Evolutionary conservation across 2,888 invertebrate species (phyloP), one percentile per base, ranked within the genome.

Genomic region (Crossocerus cetratus): DNA sequence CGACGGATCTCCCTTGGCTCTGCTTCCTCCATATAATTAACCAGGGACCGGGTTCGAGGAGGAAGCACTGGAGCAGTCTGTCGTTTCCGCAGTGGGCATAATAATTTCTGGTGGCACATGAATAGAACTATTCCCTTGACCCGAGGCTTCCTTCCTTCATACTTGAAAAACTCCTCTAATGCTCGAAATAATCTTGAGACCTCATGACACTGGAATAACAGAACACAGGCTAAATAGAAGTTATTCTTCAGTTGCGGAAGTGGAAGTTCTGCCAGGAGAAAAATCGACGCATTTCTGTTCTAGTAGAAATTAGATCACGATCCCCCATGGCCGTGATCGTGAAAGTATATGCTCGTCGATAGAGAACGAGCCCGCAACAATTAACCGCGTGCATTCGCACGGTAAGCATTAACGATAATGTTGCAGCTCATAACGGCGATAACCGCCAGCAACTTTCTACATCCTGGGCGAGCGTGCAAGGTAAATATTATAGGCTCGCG

Each of bases 61-160:
- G 82, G 68, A 82, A 74, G 58, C 71, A 58, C 53, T 54, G 59
- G 74, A 83, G 78, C 80, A 76, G 63, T 66, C 69, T 67, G 58
- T 23, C 23, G 65, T 57, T 63, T 78, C 69, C 64, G 43, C 18
- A 68, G 42, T 69, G 49, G 32, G 64, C 53, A 58, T 69, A 65
- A 70, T 74, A 74, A 55, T 57, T 55, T 64, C 54, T 63, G 43
- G 32, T 79, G 79, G 72, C 77, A 80, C 69, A 69, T 84, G 78
- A 81, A 81, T 81, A 74, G 81, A 84, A 86, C 78, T 82, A 70
- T 78, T 43, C 43, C 59, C 56, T 59, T 74, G 56, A 75, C 71
- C 81, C 80, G 73, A 82, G 78, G 80, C 82, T 83, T 80, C 69
- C 75, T 74, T 65, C 64, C 79, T 86, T 85, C 75, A 84, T 84